A percentile compares a stretch with the other conserved stretches of the same genome.
Conservation (phyloP, 2,113 vertebrate species). For the Laticauda colubrina region DNA sequence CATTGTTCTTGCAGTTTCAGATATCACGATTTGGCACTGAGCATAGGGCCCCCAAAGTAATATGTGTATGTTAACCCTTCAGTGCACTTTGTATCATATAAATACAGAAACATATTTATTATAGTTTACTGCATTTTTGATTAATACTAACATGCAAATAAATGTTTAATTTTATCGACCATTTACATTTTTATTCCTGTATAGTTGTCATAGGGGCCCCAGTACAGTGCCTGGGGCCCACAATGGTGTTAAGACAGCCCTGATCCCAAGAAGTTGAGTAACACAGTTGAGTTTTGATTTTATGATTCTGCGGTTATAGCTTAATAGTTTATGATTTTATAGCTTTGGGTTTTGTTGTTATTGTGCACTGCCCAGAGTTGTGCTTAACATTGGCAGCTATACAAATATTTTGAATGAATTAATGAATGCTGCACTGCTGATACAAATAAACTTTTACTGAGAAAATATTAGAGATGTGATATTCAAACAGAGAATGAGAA, state of each 20-base stretch:
- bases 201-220: too few relatives aligned
- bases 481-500: neutral
- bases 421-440: neutral
- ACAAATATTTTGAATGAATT: neutral
- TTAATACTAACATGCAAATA: too few relatives aligned
- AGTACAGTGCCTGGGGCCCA: too few relatives aligned
- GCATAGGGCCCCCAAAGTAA: too few relatives aligned
- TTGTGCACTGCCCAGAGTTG: neutral
- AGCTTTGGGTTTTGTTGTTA: neutral
- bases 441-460: neutral
- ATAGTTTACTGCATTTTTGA: too few relatives aligned
- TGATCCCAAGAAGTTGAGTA: neutral
- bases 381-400: neutral
- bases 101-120: too few relatives aligned
- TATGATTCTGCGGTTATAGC: neutral
- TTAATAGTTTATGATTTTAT: neutral
- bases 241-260: too few relatives aligned
- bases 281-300: neutral
- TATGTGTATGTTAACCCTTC: too few relatives aligned
- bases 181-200: too few relatives aligned
- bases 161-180: too few relatives aligned
- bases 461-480: neutral
- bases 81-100: too few relatives aligned
- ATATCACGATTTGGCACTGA: neutral
- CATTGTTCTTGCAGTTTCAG: neutral